These are phyloP conservation scores for Bursaphelenchus okinawaensis DNA, from an alignment of 2,888 invertebrate genomes.

Conservation along the genomic window DNA sequence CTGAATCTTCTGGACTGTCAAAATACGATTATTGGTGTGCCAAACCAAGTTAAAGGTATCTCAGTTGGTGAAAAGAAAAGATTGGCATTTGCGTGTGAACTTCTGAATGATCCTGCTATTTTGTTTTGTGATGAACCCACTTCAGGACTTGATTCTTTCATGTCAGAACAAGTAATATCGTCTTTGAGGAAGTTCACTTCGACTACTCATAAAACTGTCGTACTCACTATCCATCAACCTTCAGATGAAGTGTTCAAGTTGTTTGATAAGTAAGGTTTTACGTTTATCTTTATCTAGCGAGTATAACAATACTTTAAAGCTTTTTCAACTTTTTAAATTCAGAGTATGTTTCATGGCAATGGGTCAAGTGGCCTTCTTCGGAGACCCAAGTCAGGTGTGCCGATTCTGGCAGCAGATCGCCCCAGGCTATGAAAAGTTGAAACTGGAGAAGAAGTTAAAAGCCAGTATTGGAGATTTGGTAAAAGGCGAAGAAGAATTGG, in stretches of 20 bases:
- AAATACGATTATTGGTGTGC: constrained; percentile 39
- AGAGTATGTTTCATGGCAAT: constrained; percentile 48
- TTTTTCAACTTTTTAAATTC: constrained; percentile 16
- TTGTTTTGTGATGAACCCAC: constrained; percentile 27
- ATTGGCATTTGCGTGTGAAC: constrained; percentile 82
- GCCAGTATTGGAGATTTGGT: not conserved
- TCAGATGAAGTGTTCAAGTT: constrained; percentile 79
- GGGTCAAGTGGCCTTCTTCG: constrained; percentile 43
- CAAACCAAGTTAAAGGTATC: constrained; percentile 66
- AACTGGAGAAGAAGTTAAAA: not conserved
- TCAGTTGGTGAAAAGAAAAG: constrained; percentile 90
- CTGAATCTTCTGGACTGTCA: constrained; percentile 45
- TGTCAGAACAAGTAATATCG: constrained; percentile 33
- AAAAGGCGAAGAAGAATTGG: constrained; percentile 3
- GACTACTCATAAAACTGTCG: constrained; percentile 75
- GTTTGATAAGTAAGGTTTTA: constrained; percentile 68
- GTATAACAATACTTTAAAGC: no score
- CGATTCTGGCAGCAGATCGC: constrained; percentile 21
- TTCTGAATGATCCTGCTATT: constrained; percentile 19
- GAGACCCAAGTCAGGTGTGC: constrained; percentile 32
- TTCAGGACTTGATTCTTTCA: constrained; percentile 26
- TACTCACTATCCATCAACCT: constrained; percentile 90
- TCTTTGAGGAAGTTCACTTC: constrained; percentile 59
- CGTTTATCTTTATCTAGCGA: no score
- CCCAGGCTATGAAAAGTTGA: not conserved